Evolutionary conservation across 2,113 vertebrate genomes (phyloP), one percentile per base, ranked within the genome.

Genomic region (Monopterus albus): DNA sequence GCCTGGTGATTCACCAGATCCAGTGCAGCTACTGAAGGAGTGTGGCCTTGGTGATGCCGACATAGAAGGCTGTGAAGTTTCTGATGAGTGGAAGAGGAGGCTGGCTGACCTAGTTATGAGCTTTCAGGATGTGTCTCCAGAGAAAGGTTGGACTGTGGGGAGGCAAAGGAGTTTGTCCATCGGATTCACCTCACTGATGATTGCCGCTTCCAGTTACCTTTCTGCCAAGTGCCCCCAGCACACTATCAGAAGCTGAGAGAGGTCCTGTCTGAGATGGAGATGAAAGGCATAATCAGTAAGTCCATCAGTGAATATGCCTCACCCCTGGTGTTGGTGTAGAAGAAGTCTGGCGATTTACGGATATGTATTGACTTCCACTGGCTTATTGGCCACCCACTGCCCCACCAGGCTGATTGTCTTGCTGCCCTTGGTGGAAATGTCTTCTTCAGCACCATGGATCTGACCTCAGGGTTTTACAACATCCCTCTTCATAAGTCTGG

Each of bases 391-490:
- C 59, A 63, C 6, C 50, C 31, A 0, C 18, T 56, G 2, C 12
- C 59, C 0, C 52, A 70, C 13, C 74, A 77, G 11, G 6, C 56
- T 8, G 38, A 67, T 5, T 49, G 46, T 2, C 10, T 58, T 3
- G 62, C 63, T 14, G 57, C 45, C 0, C 36, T 71, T 20, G 72
- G 56, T 12, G 67, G 56, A 0, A 76, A 81, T 5, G 23, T 13
- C 1, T 39, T 78, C 0, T 78, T 82, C 3, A 64, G 53, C 10
- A 72, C 31, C 1, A 66, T 72, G 67, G 75, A 65, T 21, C 18
- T 77, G 0, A 77, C 38, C 0, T 63, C 66, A 0, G 42, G 72
- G 0, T 72, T 72, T 4, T 81, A 26, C 7, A 72, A 81, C 6
- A 35, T 76, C 3, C 66, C 61, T 0, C 17, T 72, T 0, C 36